These are phyloP conservation scores for Bradypodion pumilum DNA, from an alignment of 2,797 vertebrate species.

Conservation along the genomic window DNA sequence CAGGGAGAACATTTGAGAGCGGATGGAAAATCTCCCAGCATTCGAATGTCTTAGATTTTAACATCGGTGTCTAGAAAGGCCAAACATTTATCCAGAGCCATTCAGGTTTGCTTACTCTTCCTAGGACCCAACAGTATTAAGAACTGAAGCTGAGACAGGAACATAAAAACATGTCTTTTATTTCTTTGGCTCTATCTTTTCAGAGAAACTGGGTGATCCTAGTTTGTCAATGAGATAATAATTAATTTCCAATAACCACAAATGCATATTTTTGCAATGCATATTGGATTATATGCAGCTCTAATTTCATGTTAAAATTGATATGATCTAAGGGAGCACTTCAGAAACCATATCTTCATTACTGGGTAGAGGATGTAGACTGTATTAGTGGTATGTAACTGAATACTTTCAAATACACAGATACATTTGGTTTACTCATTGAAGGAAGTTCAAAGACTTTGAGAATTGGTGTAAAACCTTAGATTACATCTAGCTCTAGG, in stretches of 20 bases:
- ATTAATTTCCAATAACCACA: background rate
- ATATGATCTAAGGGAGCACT: background rate
- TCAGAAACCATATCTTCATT: background rate
- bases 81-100: background rate
- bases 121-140: background rate
- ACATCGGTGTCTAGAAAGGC: background rate
- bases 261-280: background rate
- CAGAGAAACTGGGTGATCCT: background rate
- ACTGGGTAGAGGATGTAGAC: background rate
- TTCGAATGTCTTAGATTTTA: background rate
- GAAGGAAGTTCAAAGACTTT: constrained; percentile 12
- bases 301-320: background rate
- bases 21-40: background rate
- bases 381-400: background rate
- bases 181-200: background rate
- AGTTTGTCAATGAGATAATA: background rate
- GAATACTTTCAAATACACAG: background rate
- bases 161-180: background rate
- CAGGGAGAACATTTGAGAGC: background rate
- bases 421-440: constrained; percentile 8
- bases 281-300: background rate
- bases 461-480: constrained; percentile 8
- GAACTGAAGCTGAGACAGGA: background rate
- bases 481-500: background rate
- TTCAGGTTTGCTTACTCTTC: background rate